phyloP scores from a whole-genome alignment of 2,113 vertebrate genomes.

The Melanerpes aurifrons region DNA sequence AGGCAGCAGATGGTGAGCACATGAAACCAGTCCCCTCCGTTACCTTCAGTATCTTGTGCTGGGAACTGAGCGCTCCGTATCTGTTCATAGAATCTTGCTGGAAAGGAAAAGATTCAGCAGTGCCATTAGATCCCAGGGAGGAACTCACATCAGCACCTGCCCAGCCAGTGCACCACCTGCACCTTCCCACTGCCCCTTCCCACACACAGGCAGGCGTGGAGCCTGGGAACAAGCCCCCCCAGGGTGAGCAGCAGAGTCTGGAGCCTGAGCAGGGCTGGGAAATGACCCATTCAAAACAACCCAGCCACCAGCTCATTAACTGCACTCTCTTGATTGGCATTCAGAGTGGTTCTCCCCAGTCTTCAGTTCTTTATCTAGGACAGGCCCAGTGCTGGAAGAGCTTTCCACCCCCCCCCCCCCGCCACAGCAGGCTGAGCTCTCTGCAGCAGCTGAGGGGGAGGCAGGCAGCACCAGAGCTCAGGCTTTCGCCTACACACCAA shows the following conservation, averaged over 20 bases:
- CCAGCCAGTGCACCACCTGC: not conserved
- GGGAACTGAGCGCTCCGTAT: slow-evolving; percentile 75
- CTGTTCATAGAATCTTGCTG: slow-evolving; percentile 82
- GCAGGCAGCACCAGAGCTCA: not conserved
- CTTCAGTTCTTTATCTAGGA: not conserved
- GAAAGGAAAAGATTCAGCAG: not conserved
- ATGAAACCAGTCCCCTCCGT: not conserved
- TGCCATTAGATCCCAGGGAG: not conserved
- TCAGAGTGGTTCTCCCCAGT: not conserved
- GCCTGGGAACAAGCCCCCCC: rapidly evolving
- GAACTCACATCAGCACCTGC: not conserved
- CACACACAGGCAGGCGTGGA: rapidly evolving
- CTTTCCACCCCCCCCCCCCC: not conserved
- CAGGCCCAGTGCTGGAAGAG: not conserved
- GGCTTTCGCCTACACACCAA: not conserved
- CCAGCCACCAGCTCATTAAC: not conserved
- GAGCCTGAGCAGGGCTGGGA: not conserved
- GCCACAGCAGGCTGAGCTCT: not conserved
- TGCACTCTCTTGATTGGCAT: not conserved
- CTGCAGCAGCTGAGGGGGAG: not conserved
- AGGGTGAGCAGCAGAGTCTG: rapidly evolving
- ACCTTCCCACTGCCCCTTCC: not conserved
- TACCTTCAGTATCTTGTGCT: slow-evolving; percentile 80
- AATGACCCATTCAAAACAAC: not conserved
- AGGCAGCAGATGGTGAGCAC: rapidly evolving